These are phyloP conservation scores for Styela clava DNA, from an alignment of 23 tunicate species.

Conservation along the genomic window DNA sequence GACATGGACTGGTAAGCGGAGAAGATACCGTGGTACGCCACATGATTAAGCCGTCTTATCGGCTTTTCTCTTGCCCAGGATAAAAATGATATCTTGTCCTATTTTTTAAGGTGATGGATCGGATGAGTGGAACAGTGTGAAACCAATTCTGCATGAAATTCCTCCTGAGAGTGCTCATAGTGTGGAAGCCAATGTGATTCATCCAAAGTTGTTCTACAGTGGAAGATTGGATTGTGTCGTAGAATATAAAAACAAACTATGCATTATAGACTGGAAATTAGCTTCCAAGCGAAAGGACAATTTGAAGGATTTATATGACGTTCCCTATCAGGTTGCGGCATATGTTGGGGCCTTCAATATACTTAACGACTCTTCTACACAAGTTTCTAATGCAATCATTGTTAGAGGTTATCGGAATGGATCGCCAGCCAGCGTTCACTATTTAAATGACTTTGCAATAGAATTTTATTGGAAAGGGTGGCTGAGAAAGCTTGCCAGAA, in stretches of 20 bases:
- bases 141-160: constrained; percentile 37
- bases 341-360: constrained; percentile 74
- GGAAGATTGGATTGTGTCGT: constrained; percentile 81
- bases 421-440: constrained; percentile 53
- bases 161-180: constrained; percentile 4
- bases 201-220: constrained; percentile 49
- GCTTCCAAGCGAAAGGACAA: constrained; percentile 31
- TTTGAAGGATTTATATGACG: constrained; percentile 69
- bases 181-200: constrained; percentile 38
- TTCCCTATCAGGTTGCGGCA: constrained; percentile 82
- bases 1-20: too few species aligned
- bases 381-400: constrained; percentile 51
- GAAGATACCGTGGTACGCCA: too few species aligned
- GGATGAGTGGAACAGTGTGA: constrained; percentile 54
- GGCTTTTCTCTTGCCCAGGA: too few species aligned
- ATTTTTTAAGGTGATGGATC: constrained; percentile 25
- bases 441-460: constrained; percentile 45
- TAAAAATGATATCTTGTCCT: too few species aligned
- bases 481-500: constrained; percentile 43
- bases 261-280: constrained; percentile 84
- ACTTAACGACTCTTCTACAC: neutral
- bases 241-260: constrained; percentile 40
- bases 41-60: too few species aligned
- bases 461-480: constrained; percentile 77
- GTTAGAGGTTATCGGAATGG: constrained; percentile 76